phyloP scores from a whole-genome alignment of 92 coral and sea anemone genomes.

The Porites evermanni region DNA sequence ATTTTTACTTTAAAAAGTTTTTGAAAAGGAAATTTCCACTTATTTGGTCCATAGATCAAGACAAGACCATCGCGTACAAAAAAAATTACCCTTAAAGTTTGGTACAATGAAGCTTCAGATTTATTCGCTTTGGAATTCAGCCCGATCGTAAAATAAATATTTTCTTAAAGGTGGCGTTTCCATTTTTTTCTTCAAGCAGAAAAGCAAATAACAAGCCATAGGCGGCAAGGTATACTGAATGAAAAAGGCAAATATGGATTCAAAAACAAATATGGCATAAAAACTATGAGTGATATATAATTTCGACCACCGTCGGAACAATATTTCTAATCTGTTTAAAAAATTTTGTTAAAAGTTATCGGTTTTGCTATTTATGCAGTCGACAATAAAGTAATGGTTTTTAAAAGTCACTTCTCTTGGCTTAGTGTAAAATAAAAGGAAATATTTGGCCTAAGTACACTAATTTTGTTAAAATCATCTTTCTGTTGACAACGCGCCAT shows the following conservation, averaged over 20 bases:
- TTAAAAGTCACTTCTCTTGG: background rate
- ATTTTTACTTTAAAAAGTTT: background rate
- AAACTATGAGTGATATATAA: no score
- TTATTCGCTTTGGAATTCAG: background rate
- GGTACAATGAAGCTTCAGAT: background rate
- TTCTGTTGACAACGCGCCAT: background rate
- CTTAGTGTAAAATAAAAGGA: background rate
- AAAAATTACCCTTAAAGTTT: no score
- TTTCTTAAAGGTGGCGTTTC: slow-evolving; percentile 4
- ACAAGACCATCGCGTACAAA: no score
- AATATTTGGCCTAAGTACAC: no score
- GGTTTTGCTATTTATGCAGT: background rate
- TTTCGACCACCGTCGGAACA: no score
- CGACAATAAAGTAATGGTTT: background rate
- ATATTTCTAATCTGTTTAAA: no score
- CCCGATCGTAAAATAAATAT: slow-evolving; percentile 7
- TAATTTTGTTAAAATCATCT: no score
- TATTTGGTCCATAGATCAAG: no score
- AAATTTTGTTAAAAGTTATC: no score
- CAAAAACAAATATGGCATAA: no score
- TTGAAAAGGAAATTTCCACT: background rate
- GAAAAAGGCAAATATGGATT: background rate
- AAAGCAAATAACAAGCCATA: background rate
- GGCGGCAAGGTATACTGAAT: background rate
- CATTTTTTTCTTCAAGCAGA: background rate